These are phyloP conservation scores for Empidonax traillii DNA, from an alignment of 2,113 vertebrate genomes.

Conservation along the genomic window DNA sequence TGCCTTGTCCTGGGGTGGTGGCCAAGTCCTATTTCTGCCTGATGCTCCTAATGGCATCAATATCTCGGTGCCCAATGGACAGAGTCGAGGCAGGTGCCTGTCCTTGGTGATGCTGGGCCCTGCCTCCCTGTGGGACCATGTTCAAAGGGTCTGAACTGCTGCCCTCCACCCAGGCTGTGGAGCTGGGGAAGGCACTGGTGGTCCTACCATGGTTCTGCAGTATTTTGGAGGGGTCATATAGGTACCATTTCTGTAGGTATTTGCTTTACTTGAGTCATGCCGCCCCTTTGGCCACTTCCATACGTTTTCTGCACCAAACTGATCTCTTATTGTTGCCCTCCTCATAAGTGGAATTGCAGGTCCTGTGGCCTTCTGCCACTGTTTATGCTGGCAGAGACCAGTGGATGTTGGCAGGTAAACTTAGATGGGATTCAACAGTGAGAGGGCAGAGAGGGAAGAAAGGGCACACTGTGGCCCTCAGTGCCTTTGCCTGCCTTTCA, in stretches of 20 bases:
- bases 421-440: constrained; percentile 10
- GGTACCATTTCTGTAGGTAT: background rate
- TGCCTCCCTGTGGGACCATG: rapidly evolving
- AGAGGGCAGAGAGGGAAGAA: constrained; percentile 47
- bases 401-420: constrained; percentile 43
- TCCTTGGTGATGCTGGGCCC: background rate
- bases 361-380: constrained; percentile 47
- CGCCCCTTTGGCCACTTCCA: background rate
- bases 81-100: background rate
- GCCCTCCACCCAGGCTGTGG: background rate
- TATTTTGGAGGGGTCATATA: background rate
- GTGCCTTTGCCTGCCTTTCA: background rate
- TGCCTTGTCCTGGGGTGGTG: background rate
- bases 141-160: background rate
- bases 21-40: background rate
- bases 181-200: background rate
- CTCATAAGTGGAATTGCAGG: constrained; percentile 32
- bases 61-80: background rate
- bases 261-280: background rate
- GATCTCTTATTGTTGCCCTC: constrained; percentile 21
- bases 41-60: background rate
- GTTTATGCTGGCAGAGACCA: constrained; percentile 52
- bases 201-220: background rate
- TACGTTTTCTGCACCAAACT: constrained; percentile 2
- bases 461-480: constrained; percentile 24